phyloP scores from a whole-genome alignment of 2,113 vertebrate species.

The Macaca nemestrina region DNA sequence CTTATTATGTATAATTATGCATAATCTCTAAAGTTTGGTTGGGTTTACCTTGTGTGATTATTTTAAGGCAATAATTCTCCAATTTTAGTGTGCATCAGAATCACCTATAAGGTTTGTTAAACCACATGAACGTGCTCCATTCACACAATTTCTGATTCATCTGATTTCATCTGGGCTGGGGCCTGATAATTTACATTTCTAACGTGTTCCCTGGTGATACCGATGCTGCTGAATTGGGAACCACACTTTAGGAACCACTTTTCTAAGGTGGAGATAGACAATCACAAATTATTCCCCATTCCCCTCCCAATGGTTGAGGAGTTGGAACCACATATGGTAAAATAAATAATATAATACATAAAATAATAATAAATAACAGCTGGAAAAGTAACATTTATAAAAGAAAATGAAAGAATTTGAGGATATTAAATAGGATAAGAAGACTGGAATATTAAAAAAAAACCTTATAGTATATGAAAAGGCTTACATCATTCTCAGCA shows the following conservation, averaged over 20 bases:
- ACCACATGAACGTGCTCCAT: background rate
- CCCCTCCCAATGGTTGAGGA: background rate
- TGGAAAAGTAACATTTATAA: background rate
- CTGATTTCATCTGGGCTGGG: background rate
- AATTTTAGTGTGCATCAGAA: background rate
- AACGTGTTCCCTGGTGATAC: background rate
- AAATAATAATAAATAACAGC: background rate
- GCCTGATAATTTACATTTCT: background rate
- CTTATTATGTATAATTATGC: background rate
- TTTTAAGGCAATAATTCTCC: background rate
- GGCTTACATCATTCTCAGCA: no score
- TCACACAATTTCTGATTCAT: background rate
- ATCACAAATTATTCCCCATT: background rate
- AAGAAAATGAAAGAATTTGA: background rate
- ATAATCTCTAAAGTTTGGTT: background rate
- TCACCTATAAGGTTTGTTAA: background rate
- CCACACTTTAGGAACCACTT: background rate
- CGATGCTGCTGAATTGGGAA: background rate
- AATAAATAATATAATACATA: background rate
- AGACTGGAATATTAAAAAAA: background rate
- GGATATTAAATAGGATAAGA: background rate
- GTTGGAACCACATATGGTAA: background rate
- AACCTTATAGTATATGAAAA: background rate
- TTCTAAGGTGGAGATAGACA: background rate
- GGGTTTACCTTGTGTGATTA: background rate